phyloP scores from a whole-genome alignment of 2,797 vertebrate species.

The Dallia pectoralis region DNA sequence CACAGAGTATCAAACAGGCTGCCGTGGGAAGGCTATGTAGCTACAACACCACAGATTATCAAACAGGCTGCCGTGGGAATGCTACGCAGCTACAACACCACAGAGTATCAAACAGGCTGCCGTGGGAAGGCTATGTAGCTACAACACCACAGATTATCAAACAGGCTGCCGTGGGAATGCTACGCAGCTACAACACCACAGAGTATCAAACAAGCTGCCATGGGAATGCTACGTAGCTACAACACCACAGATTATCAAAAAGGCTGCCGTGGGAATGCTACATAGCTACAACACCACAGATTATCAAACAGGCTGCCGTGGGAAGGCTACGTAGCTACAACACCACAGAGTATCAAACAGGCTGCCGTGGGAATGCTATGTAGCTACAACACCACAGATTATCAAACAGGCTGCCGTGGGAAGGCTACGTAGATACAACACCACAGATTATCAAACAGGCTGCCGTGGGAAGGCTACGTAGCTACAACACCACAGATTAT shows the following conservation, averaged over 20 bases:
- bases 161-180: background rate
- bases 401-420: background rate
- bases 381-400: background rate
- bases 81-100: slow-evolving; percentile 3
- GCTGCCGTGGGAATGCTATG: background rate
- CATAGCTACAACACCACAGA: background rate
- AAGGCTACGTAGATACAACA: slow-evolving; percentile 2
- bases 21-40: too few relatives aligned
- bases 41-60: background rate
- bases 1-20: slow-evolving; percentile 5
- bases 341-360: background rate
- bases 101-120: background rate
- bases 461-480: background rate
- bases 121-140: background rate
- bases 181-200: background rate
- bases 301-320: background rate
- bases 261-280: background rate
- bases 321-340: slow-evolving; percentile 1
- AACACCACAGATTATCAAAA: slow-evolving; percentile 1
- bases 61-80: background rate
- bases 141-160: background rate
- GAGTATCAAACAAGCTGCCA: background rate
- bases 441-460: background rate
- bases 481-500: background rate
- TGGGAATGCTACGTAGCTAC: background rate